Percentiles rank a stretch among this genome's conserved stretches.
Conservation (phyloP, 2,797 vertebrate genomes). For the Propithecus perrieri region DNA sequence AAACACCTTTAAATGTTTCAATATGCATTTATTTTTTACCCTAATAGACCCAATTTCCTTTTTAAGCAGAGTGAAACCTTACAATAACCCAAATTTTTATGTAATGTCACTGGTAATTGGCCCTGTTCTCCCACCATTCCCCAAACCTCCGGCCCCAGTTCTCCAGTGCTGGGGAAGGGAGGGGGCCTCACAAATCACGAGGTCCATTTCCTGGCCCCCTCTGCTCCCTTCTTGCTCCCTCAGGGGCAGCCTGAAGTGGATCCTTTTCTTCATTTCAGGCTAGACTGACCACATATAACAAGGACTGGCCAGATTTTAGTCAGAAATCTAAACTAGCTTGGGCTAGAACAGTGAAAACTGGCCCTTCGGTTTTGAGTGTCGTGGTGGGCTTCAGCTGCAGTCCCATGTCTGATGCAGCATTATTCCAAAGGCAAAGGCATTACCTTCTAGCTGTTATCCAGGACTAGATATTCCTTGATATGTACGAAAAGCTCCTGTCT, state of each 20-base stretch:
- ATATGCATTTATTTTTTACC: neutral
- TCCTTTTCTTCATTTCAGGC: neutral
- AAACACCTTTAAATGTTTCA: neutral
- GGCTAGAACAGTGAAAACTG: neutral
- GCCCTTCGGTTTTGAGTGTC: neutral
- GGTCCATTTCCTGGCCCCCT: neutral
- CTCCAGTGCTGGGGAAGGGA: neutral
- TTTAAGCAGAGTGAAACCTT: neutral
- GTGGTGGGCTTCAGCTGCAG: neutral
- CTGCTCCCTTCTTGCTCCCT: neutral
- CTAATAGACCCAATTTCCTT: neutral
- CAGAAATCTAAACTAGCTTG: neutral
- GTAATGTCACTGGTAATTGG: neutral
- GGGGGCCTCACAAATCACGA: neutral
- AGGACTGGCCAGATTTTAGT: neutral
- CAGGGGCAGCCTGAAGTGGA: rapidly evolving
- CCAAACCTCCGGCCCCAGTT: neutral
- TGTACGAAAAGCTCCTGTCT: neutral
- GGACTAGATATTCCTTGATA: neutral
- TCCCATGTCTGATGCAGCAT: neutral
- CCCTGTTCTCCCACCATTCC: neutral
- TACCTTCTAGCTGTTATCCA: neutral
- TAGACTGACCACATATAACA: too few relatives aligned
- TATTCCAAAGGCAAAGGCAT: neutral
- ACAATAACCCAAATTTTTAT: neutral